Evolutionary conservation across 2,113 vertebrate genomes (phyloP), one percentile per base, ranked within the genome.

Genomic region (Cyanoderma ruficeps): DNA sequence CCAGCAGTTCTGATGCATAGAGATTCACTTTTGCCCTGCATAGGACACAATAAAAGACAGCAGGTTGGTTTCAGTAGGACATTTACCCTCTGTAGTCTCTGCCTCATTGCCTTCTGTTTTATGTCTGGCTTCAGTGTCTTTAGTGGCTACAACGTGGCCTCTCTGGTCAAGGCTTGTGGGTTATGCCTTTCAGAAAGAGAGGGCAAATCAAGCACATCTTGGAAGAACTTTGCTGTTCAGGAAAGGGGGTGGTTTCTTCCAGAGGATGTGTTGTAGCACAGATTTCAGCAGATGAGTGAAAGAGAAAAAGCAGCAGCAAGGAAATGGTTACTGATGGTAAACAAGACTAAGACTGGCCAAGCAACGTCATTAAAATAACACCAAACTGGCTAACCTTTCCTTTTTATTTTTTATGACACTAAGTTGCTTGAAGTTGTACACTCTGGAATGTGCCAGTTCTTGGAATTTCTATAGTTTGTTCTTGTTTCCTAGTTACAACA

Each of bases 291-390:
- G 46, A 55, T 79, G 31, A 82, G 55, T 70, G 47, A 82, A 94
- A 68, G 56, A 69, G 56, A 78, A 93, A 95, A 91, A 71, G 35
- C 68, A 90, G 82, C 80, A 85, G 30, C 63, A 82, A 88, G n/a
- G 65, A 53, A 70, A 69, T 10, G 1, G 22, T 61, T 79, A 68
- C 41, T 79, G 75, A 49, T 59, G 83, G 89, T 90, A 94, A 97
- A 96, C 79, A 91, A 91, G 89, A 89, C 59, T 21, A 37, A 82
- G 37, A 92, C 85, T 94, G 94, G 86, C 83, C 87, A 94, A 96
- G 93, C 91, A 96, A 83, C 7, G 0, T 89, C 72, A 86, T 92
- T 89, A 65, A 87, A 94, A 85, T 93, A 83, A 31, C 10, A 72
- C 9, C 39, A 30, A 61, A 50, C 28, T 76, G 72, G 31, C 24